Evolutionary conservation across 1,140 invertebrate species (phyloP).

Genomic region (Pantala flavescens): DNA sequence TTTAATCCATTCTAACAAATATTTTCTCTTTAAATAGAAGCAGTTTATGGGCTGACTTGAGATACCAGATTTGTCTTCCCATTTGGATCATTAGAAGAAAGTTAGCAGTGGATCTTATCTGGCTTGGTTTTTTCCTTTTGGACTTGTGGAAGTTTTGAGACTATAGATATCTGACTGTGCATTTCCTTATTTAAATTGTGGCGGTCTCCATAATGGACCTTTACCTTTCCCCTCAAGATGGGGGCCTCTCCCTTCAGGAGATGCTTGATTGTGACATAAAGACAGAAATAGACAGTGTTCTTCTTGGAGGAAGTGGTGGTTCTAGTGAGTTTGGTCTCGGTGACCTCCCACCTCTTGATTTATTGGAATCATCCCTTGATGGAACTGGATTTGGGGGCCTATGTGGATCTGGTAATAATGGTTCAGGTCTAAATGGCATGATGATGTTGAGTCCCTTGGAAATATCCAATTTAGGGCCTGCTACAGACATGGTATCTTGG

Average conservation of each 20-base stretch:
- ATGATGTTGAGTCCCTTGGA: background rate
- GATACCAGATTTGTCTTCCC: background rate
- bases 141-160: too few relatives aligned
- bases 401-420: background rate
- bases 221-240: slow-evolving; percentile 5
- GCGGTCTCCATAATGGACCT: slow-evolving; percentile 3
- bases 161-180: too few relatives aligned
- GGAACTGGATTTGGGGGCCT: background rate
- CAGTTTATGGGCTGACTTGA: background rate
- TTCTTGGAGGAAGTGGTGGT: background rate
- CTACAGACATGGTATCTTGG: background rate
- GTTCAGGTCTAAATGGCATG: background rate
- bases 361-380: background rate
- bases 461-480: background rate
- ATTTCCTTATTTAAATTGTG: background rate
- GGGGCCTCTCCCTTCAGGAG: slow-evolving; percentile 1
- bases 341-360: background rate
- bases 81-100: background rate
- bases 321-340: background rate
- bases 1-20: too few relatives aligned
- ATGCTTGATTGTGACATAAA: background rate
- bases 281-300: background rate
- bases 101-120: too few relatives aligned
- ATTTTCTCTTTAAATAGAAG: too few relatives aligned
- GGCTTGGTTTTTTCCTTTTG: too few relatives aligned